phyloP scores from a whole-genome alignment of 2,797 vertebrate species.

The Eurystomus glaucurus region DNA sequence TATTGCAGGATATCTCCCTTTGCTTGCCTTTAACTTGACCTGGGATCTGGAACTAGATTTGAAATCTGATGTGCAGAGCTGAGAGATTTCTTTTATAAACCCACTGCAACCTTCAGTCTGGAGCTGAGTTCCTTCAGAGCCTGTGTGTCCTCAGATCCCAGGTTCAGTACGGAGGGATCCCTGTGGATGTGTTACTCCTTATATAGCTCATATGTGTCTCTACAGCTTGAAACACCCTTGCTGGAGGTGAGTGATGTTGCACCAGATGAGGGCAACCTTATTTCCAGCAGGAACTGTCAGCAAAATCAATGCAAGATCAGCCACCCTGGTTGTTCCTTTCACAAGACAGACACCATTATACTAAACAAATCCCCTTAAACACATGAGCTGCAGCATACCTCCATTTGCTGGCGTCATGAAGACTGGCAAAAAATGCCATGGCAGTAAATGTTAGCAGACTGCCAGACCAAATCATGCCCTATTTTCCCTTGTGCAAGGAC shows the following conservation, averaged over 20 bases:
- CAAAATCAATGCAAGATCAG: constrained; percentile 53
- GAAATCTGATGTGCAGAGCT: background rate
- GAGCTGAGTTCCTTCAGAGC: background rate
- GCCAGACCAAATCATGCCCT: constrained; percentile 48
- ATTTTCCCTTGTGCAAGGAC: constrained; percentile 57
- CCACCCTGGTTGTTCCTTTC: constrained; percentile 26
- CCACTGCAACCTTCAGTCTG: background rate
- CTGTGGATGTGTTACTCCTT: background rate
- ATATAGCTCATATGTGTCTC: background rate
- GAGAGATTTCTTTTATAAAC: background rate
- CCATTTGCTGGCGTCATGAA: background rate
- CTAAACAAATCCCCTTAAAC: constrained; percentile 47
- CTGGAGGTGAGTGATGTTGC: constrained; percentile 29
- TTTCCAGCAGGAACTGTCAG: constrained; percentile 57
- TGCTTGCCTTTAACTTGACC: background rate
- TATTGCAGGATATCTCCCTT: background rate
- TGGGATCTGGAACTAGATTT: background rate
- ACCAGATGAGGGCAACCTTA: constrained; percentile 17
- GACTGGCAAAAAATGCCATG: constrained; percentile 61
- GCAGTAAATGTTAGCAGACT: constrained; percentile 54
- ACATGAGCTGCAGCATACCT: constrained; percentile 14
- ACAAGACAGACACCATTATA: constrained; percentile 47
- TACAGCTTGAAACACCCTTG: background rate
- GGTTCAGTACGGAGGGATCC: background rate
- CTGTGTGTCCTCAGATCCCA: background rate